phyloP scores from a whole-genome alignment of 2,113 vertebrate species.

The Paramisgurnus dabryanus region DNA sequence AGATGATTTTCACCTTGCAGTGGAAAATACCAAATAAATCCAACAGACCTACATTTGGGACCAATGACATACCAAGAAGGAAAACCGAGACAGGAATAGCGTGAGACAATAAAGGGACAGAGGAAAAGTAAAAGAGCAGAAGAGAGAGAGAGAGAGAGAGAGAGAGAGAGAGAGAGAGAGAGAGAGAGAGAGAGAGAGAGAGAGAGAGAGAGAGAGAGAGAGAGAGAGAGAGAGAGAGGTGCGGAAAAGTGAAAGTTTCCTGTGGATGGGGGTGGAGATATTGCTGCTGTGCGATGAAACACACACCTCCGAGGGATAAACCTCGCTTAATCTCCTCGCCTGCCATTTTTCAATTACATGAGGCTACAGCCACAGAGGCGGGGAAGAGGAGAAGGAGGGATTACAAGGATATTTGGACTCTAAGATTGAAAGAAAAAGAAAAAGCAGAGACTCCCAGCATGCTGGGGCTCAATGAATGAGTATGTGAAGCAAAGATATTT shows the following conservation, averaged over 20 bases:
- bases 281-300: constrained; percentile 44
- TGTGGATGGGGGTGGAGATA: constrained; percentile 29
- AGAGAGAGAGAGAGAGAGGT: not conserved
- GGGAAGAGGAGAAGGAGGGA: constrained; percentile 29
- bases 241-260: constrained; percentile 28
- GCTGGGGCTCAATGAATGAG: not conserved
- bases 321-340: constrained; percentile 48
- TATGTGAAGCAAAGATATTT: constrained; percentile 25
- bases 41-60: no score
- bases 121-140: not conserved
- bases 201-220: not conserved
- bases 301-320: constrained; percentile 52
- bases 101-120: not conserved
- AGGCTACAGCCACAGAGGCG: constrained; percentile 41
- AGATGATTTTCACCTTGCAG: no score
- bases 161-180: not conserved
- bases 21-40: no score
- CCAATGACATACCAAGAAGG: no score
- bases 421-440: constrained; percentile 32
- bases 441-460: constrained; percentile 18
- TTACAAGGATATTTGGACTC: constrained; percentile 51
- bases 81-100: no score
- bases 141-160: not conserved
- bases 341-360: constrained; percentile 58
- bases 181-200: not conserved